phyloP scores from a whole-genome alignment of 2,113 vertebrate genomes.

The Pseudonaja textilis region DNA sequence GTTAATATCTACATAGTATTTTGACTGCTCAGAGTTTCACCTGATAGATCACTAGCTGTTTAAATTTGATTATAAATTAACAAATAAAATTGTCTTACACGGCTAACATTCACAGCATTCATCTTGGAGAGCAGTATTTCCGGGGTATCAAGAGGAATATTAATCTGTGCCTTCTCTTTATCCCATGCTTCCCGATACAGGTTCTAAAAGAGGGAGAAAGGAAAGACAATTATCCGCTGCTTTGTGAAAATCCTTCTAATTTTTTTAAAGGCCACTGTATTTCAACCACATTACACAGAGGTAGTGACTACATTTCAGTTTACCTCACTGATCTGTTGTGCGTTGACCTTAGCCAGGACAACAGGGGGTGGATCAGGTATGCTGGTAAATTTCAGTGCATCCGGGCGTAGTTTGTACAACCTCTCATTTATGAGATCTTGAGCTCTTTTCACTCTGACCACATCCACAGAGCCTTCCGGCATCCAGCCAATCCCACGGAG shows the following conservation, averaged over 20 bases:
- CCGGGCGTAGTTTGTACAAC: conserved; percentile 85
- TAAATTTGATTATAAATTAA: background rate
- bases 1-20: background rate
- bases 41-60: background rate
- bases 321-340: conserved; percentile 84
- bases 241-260: background rate
- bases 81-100: conserved; percentile 64
- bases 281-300: background rate
- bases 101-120: conserved; percentile 78
- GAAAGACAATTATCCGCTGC: background rate
- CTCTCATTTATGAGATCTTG: conserved; percentile 85
- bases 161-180: conserved; percentile 64
- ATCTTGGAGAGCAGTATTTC: conserved; percentile 74
- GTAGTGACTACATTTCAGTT: conserved; percentile 28
- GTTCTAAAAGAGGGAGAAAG: conserved; percentile 43
- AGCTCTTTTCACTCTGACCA: conserved; percentile 78
- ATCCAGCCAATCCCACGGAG: conserved; percentile 83
- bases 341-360: conserved; percentile 84
- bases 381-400: conserved; percentile 83
- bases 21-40: background rate
- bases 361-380: conserved; percentile 78
- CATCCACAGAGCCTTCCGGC: conserved; percentile 75
- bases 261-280: background rate
- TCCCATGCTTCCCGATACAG: conserved; percentile 79
- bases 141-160: conserved; percentile 72